Percentiles rank a stretch among this genome's conserved stretches.
Evolutionary conservation across 2,113 vertebrate species (phyloP).

Genomic region (Probosciger aterrimus): DNA sequence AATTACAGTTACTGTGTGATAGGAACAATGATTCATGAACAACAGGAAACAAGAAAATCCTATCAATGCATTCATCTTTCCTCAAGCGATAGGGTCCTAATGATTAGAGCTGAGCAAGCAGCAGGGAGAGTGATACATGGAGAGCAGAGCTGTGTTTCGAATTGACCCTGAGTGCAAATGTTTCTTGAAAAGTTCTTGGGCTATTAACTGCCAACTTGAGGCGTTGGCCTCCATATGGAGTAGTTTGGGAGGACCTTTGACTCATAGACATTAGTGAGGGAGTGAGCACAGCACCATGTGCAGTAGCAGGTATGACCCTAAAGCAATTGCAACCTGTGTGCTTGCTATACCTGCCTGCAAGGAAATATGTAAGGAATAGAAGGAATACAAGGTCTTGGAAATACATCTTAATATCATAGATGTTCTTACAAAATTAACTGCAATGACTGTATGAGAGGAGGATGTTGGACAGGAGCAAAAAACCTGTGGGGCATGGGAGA

Average conservation of each 20-base stretch:
- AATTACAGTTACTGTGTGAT: slow-evolving; percentile 1
- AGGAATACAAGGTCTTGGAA: not conserved
- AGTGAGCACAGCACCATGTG: not conserved
- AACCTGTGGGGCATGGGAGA: too few species aligned
- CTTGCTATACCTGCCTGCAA: rapidly evolving
- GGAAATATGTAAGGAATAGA: not conserved
- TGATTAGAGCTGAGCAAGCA: not conserved
- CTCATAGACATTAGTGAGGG: not conserved
- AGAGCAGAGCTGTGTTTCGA: not conserved
- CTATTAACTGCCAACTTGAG: not conserved
- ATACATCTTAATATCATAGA: not conserved
- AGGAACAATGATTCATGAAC: not conserved
- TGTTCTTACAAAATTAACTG: not conserved
- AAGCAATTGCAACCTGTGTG: not conserved
- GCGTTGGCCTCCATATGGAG: rapidly evolving
- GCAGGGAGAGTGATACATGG: not conserved
- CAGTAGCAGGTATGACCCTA: not conserved
- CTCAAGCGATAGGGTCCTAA: not conserved
- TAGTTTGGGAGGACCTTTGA: not conserved
- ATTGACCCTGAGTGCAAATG: not conserved
- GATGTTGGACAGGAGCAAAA: not conserved
- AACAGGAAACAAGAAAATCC: not conserved
- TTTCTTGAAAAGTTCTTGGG: not conserved
- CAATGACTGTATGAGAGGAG: not conserved
- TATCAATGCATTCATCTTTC: not conserved